Base-by-base conservation (phyloP, 2,113 vertebrate genomes). In the Grantiella picta region DNA sequence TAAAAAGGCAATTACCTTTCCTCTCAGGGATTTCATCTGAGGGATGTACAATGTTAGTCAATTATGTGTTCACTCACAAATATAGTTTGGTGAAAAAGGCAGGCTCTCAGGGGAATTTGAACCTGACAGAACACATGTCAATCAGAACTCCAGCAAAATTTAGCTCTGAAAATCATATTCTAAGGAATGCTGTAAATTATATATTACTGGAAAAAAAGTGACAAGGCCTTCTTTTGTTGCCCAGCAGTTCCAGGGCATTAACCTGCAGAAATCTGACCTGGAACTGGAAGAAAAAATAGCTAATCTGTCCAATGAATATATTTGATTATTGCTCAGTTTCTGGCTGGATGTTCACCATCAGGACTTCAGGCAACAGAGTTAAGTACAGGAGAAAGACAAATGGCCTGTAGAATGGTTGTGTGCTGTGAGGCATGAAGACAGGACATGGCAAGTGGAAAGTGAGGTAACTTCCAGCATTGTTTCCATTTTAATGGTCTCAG, bases 1-100 rank as follows among this genome's bases (percentile, higher is more conserved):
- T 57, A 76, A 91, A 86, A 90, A 88, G 56, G 70, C 69, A 82
- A 73, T 91, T 92, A 76, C 52, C 85, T 90, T 92, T 40, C 44
- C 63, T 94, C 84, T 91, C 69, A 73, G 73, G 82, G 65, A 84
- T 76, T 95, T 80, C 70, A 66, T 85, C 65, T 0, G 20, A 68
- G 42, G 25, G 45, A 65, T 38, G 45, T 82, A 66, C 63, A 35
- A 47, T 17, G 31, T 57, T 89, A 65, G 77, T 72, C 61, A 88
- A 86, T 81, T 91, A 86, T 23, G 11, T 24, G 53, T 79, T 86
- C 64, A 78, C 75, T 96, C 47, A 66, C 53, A 89, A 89, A 68
- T 38, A 78, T 1, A 59, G 23, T 44, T 72, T 86, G 50, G 35
- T 63, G 49, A 63, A 75, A 63, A 71, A 65, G 25, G 27, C 45